These are phyloP conservation scores for Griposia aprilina DNA, from an alignment of 2,888 invertebrate species.

Conservation along the genomic window DNA sequence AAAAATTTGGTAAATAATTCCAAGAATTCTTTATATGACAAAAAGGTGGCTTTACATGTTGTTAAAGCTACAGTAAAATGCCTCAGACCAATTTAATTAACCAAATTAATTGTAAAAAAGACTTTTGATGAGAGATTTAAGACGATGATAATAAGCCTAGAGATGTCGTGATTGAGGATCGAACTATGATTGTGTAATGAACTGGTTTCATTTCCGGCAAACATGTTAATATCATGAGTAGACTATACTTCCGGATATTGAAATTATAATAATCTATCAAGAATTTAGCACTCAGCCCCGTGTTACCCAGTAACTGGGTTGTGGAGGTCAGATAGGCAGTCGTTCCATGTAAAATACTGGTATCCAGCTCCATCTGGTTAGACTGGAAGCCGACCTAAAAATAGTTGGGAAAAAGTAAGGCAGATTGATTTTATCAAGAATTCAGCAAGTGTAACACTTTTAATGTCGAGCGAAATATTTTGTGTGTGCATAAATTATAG, in stretches of 20 bases:
- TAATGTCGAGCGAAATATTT: constrained; percentile 26
- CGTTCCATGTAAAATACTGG: no score
- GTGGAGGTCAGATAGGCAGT: no score
- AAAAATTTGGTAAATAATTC: constrained; percentile 38
- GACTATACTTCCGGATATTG: constrained; percentile 34
- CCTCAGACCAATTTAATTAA: constrained; percentile 17
- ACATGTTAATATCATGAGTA: constrained; percentile 22
- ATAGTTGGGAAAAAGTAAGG: no score
- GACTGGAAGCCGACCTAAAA: no score
- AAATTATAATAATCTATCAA: constrained; percentile 34
- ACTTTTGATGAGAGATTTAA: not conserved
- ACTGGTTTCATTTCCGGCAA: constrained; percentile 42
- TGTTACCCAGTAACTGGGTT: no score
- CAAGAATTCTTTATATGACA: constrained; percentile 12
- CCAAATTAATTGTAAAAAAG: not conserved
- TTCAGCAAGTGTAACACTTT: constrained; percentile 19
- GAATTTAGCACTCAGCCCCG: not conserved
- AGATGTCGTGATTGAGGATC: constrained; percentile 3
- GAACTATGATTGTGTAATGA: constrained; percentile 23
- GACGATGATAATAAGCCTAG: constrained; percentile 1
- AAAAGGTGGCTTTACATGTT: not conserved
- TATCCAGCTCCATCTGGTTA: no score
- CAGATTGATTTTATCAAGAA: no score
- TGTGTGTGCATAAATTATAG: constrained; percentile 11
- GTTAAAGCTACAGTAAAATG: constrained; percentile 19